A percentile compares a stretch with the other conserved stretches of the same genome.
phyloP scores from a whole-genome alignment of 1,140 invertebrate genomes.

The Aleiodes sp. region DNA sequence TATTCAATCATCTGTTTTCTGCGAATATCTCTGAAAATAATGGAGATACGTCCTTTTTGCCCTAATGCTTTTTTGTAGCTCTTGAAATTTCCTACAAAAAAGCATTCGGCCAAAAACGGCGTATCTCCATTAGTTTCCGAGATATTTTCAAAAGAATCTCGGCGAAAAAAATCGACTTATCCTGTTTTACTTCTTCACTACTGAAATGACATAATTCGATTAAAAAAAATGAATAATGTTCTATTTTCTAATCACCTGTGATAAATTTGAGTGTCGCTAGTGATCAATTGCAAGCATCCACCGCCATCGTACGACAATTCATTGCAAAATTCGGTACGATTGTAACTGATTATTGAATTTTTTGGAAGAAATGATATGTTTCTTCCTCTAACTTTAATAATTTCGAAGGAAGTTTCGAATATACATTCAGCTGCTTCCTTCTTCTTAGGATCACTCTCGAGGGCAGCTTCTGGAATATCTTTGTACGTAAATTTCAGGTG shows the following conservation, averaged over 20 bases:
- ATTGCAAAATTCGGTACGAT: constrained; percentile 51
- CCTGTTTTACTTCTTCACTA: too few relatives aligned
- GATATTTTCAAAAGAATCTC: too few relatives aligned
- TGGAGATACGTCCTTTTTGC: too few relatives aligned
- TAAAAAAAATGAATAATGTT: too few relatives aligned
- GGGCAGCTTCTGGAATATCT: neutral
- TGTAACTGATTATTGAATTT: constrained; percentile 32
- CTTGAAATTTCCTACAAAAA: too few relatives aligned
- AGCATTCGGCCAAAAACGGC: too few relatives aligned
- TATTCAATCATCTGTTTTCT: too few relatives aligned
- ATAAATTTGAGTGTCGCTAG: constrained; percentile 45
- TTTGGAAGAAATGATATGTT: constrained; percentile 42
- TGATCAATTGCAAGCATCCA: constrained; percentile 57
- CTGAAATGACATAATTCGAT: too few relatives aligned
- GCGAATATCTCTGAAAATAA: too few relatives aligned
- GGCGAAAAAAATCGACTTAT: too few relatives aligned
- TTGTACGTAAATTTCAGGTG: constrained; percentile 47
- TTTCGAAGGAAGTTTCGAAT: constrained; percentile 52
- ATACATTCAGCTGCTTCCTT: constrained; percentile 36
- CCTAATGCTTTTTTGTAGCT: too few relatives aligned
- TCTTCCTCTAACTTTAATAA: constrained; percentile 48
- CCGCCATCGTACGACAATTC: constrained; percentile 58
- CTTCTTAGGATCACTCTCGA: constrained; percentile 17
- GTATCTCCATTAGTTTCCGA: too few relatives aligned
- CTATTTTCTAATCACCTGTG: constrained; percentile 49